Evolutionary conservation across 2,888 invertebrate species (phyloP).

Genomic region (Chrysodeixis includens): DNA sequence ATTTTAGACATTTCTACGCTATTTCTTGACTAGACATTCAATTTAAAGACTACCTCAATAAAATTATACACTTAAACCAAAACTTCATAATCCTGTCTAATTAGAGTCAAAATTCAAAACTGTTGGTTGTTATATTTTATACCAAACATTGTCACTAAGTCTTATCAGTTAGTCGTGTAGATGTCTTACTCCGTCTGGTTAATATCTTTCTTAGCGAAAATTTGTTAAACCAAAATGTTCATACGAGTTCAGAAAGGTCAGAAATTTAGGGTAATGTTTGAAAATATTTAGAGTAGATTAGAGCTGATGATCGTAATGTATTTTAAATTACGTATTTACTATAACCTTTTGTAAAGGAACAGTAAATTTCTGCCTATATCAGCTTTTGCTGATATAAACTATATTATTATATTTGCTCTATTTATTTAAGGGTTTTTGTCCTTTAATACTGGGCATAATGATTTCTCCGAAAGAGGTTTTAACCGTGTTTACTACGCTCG

Average conservation of each 20-base stretch:
- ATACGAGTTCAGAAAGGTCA: background rate
- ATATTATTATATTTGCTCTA: background rate
- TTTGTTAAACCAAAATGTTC: background rate
- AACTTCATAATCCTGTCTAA: slow-evolving; percentile 1
- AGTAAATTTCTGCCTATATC: no score
- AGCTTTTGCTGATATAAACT: no score
- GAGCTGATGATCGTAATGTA: no score
- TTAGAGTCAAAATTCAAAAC: background rate
- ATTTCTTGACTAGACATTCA: background rate
- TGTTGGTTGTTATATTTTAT: background rate
- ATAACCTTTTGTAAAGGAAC: no score
- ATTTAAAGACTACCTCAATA: background rate
- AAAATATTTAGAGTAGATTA: no score
- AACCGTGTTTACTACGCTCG: background rate
- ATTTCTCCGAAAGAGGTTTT: slow-evolving; percentile 3
- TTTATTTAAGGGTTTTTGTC: background rate
- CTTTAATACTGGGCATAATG: background rate
- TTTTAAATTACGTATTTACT: no score
- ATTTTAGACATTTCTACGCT: background rate
- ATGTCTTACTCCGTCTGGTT: background rate
- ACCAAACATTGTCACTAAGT: background rate
- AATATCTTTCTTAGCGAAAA: background rate
- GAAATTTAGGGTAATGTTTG: background rate
- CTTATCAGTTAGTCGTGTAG: background rate
- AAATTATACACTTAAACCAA: background rate